Evolutionary conservation across 2,888 invertebrate species (phyloP).

Genomic region (Eupsilia transversa): DNA sequence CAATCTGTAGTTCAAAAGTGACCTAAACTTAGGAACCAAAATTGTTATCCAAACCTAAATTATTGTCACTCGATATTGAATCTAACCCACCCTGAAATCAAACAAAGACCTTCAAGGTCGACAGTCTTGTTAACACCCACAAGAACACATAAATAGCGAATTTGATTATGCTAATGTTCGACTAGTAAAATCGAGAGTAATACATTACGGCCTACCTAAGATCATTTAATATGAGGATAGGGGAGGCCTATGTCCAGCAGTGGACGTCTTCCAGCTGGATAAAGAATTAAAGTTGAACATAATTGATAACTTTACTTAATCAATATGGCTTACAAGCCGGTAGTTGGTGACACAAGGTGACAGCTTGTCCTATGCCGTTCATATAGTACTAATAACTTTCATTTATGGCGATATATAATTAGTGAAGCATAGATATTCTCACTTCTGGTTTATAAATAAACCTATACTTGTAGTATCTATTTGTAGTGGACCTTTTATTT

Average conservation of each 20-base stretch:
- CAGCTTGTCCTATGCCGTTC: constrained; percentile 11
- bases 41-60: not conserved
- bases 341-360: constrained; percentile 22
- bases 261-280: not conserved
- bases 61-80: constrained; percentile 20
- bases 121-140: constrained; percentile 39
- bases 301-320: not conserved
- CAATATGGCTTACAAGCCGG: constrained; percentile 22
- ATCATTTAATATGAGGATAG: not conserved
- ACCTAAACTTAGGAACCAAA: not conserved
- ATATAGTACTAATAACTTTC: constrained; percentile 28
- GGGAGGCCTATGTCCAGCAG: not conserved
- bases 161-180: constrained; percentile 40
- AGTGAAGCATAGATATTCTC: constrained; percentile 14
- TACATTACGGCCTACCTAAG: not conserved
- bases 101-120: constrained; percentile 39
- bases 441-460: constrained; percentile 17
- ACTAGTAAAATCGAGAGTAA: constrained; percentile 29
- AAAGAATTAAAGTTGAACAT: not conserved
- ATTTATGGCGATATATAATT: constrained; percentile 33
- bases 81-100: constrained; percentile 1
- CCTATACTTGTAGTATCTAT: not conserved
- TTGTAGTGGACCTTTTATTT: not conserved
- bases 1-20: not conserved
- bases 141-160: constrained; percentile 17